Evolutionary conservation across 2,888 invertebrate species (phyloP).

Genomic region (Agapetus fuscipes): DNA sequence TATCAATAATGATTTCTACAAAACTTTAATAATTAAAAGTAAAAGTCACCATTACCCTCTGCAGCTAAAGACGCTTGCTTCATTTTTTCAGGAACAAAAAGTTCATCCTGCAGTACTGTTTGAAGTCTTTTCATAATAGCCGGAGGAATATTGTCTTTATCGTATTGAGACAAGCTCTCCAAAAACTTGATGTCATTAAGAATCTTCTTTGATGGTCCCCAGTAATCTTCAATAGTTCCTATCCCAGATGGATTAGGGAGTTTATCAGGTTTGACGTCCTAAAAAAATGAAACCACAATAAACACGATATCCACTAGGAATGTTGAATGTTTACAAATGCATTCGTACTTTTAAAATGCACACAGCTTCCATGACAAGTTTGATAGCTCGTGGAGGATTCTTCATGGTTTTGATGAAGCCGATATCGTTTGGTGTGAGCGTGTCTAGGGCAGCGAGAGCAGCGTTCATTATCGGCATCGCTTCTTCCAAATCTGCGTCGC

Average conservation of each 20-base stretch:
- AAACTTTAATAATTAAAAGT: too few relatives aligned
- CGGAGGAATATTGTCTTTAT: conserved; percentile 88
- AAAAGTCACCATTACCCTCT: too few relatives aligned
- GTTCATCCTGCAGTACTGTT: conserved; percentile 71
- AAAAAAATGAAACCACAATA: too few relatives aligned
- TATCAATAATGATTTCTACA: neutral
- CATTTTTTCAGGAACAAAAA: conserved; percentile 88
- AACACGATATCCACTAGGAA: too few relatives aligned
- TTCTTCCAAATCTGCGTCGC: conserved; percentile 83
- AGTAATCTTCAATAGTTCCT: conserved; percentile 83
- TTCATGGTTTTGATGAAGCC: conserved; percentile 95
- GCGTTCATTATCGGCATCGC: conserved; percentile 85
- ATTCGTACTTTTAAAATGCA: conserved; percentile 82
- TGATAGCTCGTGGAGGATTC: conserved; percentile 85
- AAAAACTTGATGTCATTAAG: conserved; percentile 88
- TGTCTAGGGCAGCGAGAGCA: conserved; percentile 80
- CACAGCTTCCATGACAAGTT: conserved; percentile 89
- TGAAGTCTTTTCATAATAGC: conserved; percentile 75
- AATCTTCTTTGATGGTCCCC: conserved; percentile 83
- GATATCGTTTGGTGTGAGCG: conserved; percentile 82
- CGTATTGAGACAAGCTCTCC: conserved; percentile 76
- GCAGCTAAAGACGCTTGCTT: conserved; percentile 80
- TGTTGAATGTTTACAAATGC: conserved; percentile 13
- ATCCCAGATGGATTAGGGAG: conserved; percentile 74
- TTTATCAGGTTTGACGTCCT: conserved; percentile 83